phyloP scores from a whole-genome alignment of 2,113 vertebrate species.

The Ivindomyrus marchei region DNA sequence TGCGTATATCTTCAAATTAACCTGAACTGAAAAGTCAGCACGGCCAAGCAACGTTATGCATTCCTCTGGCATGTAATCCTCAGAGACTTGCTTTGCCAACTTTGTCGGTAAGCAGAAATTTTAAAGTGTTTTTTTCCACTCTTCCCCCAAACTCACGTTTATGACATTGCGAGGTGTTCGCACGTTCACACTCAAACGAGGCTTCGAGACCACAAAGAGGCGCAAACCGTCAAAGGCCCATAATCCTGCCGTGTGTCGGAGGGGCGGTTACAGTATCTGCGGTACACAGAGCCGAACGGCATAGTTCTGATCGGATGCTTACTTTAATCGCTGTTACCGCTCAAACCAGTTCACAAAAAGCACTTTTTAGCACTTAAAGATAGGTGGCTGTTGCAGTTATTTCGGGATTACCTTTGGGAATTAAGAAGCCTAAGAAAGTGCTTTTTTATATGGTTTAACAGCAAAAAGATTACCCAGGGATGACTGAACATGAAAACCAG shows the following conservation, averaged over 20 bases:
- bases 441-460: background rate
- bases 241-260: background rate
- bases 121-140: background rate
- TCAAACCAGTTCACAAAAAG: background rate
- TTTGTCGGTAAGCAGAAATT: background rate
- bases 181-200: background rate
- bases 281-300: background rate
- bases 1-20: background rate
- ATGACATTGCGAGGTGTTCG: background rate
- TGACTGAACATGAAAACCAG: background rate
- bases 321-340: background rate
- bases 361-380: background rate
- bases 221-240: background rate
- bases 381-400: background rate
- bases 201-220: background rate
- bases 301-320: background rate
- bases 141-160: background rate
- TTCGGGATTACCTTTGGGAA: background rate
- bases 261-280: background rate
- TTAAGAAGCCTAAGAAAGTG: background rate
- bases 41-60: background rate
- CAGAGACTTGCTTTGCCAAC: background rate
- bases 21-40: background rate
- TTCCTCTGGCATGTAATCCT: background rate
- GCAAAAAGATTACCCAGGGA: background rate